Evolutionary conservation across 2,113 vertebrate genomes (phyloP).

Genomic region (Phoenicopterus ruber): DNA sequence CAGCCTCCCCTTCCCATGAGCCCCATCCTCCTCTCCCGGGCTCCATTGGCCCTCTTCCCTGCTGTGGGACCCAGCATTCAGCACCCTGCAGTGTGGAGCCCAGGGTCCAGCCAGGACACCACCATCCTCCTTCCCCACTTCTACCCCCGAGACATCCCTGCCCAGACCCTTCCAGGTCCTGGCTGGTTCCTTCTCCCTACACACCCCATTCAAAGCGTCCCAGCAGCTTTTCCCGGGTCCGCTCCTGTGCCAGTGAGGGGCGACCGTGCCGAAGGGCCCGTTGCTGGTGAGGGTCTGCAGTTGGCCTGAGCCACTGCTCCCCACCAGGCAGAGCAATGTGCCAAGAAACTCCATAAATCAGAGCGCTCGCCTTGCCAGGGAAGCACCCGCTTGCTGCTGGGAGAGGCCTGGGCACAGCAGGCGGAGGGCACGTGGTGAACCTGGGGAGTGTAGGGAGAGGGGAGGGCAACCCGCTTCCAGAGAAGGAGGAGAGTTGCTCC

Average conservation of each 20-base stretch:
- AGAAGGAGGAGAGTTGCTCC: not conserved
- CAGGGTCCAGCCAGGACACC: not conserved
- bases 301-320: not conserved
- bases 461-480: not conserved
- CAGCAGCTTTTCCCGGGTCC: not conserved
- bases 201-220: accelerated
- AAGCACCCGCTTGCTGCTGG: not conserved
- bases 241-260: accelerated
- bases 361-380: not conserved
- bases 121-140: accelerated
- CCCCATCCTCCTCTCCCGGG: not conserved
- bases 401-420: not conserved
- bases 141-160: not conserved
- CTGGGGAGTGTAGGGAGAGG: not conserved
- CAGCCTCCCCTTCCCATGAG: not conserved
- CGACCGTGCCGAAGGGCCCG: not conserved
- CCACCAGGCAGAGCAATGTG: not conserved
- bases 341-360: not conserved
- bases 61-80: accelerated
- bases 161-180: not conserved
- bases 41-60: not conserved
- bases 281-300: not conserved
- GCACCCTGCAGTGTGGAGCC: not conserved
- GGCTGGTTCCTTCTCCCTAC: not conserved
- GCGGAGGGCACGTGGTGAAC: accelerated